These are phyloP conservation scores for Nephrotoma appendiculata DNA, from an alignment of 2,888 invertebrate genomes.

Conservation along the genomic window DNA sequence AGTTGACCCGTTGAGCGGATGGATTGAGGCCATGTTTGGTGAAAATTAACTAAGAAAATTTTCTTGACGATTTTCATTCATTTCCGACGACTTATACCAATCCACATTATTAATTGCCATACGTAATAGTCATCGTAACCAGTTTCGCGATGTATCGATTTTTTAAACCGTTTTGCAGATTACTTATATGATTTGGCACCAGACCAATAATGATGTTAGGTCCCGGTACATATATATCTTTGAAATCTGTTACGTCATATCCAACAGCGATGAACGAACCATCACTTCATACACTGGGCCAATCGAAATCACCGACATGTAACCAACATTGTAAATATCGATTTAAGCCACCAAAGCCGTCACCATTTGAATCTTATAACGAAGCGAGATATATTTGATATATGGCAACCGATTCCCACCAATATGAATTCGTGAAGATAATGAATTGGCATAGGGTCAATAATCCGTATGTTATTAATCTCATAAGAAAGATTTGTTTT, in stretches of 20 bases:
- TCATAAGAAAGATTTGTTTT: not conserved
- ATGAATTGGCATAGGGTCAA: no score
- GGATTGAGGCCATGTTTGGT: conserved; percentile 36
- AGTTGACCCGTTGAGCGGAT: no score
- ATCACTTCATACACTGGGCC: conserved; percentile 65
- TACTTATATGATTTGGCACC: conserved; percentile 64
- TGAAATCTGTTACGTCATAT: conserved; percentile 60
- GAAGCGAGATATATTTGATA: conserved; percentile 81
- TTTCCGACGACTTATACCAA: conserved; percentile 46
- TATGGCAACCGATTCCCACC: no score
- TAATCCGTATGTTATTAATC: no score
- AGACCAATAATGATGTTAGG: conserved; percentile 50
- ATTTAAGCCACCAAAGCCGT: no score
- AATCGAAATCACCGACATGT: conserved; percentile 53
- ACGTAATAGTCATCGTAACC: conserved; percentile 60
- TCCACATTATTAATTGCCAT: conserved; percentile 48
- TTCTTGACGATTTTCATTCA: no score
- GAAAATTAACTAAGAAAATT: conserved; percentile 60
- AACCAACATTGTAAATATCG: no score
- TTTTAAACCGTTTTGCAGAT: conserved; percentile 75
- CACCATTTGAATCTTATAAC: conserved; percentile 67
- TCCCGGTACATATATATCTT: conserved; percentile 48
- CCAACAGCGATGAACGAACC: conserved; percentile 67
- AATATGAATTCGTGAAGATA: no score
- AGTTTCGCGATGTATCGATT: conserved; percentile 45